Percentiles rank a stretch among this genome's conserved stretches.
Conservation (phyloP, 1,140 invertebrate genomes). For the Cataglyphis hispanica region DNA sequence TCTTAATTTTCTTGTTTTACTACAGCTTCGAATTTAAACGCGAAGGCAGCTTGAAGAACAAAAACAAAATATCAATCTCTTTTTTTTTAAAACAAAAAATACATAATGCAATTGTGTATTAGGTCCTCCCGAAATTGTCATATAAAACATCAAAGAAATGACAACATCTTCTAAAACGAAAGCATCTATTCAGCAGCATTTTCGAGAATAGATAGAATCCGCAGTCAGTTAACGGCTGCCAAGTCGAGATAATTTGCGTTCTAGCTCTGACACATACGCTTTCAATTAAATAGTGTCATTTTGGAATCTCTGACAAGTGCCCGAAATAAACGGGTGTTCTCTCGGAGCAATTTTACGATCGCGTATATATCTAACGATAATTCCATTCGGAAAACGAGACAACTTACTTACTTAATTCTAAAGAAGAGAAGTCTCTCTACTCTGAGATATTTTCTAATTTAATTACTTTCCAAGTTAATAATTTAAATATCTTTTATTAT, state of each 20-base stretch:
- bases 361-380: neutral
- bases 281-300: conserved; percentile 55
- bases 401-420: conserved; percentile 26
- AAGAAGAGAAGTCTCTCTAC: neutral
- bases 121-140: neutral
- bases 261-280: conserved; percentile 47
- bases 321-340: conserved; percentile 36
- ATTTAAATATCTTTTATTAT: neutral
- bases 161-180: conserved; percentile 25
- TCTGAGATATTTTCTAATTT: conserved; percentile 1
- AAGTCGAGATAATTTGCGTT: conserved; percentile 44
- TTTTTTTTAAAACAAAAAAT: neutral
- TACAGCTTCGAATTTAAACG: neutral
- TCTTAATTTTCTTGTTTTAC: neutral
- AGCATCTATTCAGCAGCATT: conserved; percentile 13
- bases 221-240: conserved; percentile 62
- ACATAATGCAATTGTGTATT: neutral
- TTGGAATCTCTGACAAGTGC: conserved; percentile 45
- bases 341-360: conserved; percentile 22
- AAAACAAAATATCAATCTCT: neutral
- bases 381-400: neutral
- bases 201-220: conserved; percentile 67
- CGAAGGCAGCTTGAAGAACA: neutral
- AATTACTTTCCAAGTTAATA: neutral
- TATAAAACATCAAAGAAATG: neutral